Conservation (phyloP, 2,888 invertebrate species). For the Rhagonycha fulva region DNA sequence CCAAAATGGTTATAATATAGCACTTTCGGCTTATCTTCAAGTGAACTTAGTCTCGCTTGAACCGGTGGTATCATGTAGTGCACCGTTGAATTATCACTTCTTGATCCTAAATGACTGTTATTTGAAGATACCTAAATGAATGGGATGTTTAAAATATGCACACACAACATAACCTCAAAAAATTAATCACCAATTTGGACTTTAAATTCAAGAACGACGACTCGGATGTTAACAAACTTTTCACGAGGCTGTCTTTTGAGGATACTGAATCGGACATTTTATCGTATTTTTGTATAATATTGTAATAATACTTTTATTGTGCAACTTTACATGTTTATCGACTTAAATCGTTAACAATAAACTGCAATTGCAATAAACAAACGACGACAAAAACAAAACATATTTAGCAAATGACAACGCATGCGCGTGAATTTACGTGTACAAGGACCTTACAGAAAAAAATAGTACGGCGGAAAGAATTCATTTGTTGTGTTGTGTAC, state of each 20-base stretch:
- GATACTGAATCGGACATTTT: not conserved
- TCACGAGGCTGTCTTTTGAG: slow-evolving; percentile 8
- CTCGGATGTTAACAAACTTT: slow-evolving; percentile 12
- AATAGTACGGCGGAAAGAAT: too few relatives aligned
- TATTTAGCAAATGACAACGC: not conserved
- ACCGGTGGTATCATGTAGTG: not conserved
- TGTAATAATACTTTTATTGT: not conserved
- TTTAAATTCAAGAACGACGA: not conserved
- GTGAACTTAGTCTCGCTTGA: not conserved
- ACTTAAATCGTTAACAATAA: not conserved
- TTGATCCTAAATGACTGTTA: not conserved
- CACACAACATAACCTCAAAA: not conserved
- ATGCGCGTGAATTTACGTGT: not conserved
- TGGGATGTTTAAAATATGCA: not conserved
- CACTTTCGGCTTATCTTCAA: slow-evolving; percentile 1
- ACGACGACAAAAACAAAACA: not conserved
- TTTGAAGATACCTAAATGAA: not conserved
- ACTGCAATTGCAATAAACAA: too few relatives aligned
- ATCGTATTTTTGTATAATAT: not conserved
- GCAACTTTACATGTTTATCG: not conserved
- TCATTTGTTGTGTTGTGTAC: too few relatives aligned
- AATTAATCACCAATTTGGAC: not conserved
- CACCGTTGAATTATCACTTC: not conserved
- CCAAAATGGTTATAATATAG: slow-evolving; percentile 7
- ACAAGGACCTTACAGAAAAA: not conserved